phyloP scores from a whole-genome alignment of 1,140 invertebrate species.

The Drosophila obscura region DNA sequence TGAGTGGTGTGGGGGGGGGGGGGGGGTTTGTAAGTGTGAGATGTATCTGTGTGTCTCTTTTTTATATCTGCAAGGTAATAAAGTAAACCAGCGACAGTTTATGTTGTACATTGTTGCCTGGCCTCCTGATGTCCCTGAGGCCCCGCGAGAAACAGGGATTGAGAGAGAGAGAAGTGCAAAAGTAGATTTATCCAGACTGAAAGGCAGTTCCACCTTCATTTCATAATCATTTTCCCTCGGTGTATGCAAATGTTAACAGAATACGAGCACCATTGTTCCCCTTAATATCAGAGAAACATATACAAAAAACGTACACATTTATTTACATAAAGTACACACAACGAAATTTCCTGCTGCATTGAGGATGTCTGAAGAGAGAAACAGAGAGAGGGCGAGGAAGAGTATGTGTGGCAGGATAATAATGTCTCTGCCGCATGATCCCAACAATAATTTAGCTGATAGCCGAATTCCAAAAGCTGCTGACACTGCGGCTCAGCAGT shows the following conservation, averaged over 20 bases:
- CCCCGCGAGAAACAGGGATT: background rate
- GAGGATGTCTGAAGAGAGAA: background rate
- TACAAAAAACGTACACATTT: slow-evolving; percentile 35
- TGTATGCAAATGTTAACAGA: slow-evolving; percentile 27
- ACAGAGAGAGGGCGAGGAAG: background rate
- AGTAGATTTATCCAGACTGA: slow-evolving; percentile 44
- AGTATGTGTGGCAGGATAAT: slow-evolving; percentile 28
- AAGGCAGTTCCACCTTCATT: slow-evolving; percentile 6
- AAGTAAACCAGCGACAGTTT: slow-evolving; percentile 52
- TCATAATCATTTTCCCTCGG: slow-evolving; percentile 36
- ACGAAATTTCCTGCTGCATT: slow-evolving; percentile 12
- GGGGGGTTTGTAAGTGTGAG: background rate
- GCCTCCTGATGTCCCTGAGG: slow-evolving; percentile 24
- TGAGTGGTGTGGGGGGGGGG: slow-evolving; percentile 4
- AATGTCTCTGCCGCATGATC: slow-evolving; percentile 51
- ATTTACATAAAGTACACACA: slow-evolving; percentile 36
- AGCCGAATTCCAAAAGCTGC: slow-evolving; percentile 42
- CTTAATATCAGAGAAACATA: slow-evolving; percentile 26
- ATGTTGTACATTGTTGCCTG: slow-evolving; percentile 41
- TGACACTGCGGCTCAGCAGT: slow-evolving; percentile 68
- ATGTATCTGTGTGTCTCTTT: slow-evolving; percentile 13
- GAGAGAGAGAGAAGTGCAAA: slow-evolving; percentile 10
- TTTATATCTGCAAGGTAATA: slow-evolving; percentile 28
- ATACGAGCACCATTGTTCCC: slow-evolving; percentile 21
- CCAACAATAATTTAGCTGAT: slow-evolving; percentile 56